These are phyloP conservation scores for Andrena cerasifolii DNA, from an alignment of 1,140 invertebrate species.

Conservation along the genomic window DNA sequence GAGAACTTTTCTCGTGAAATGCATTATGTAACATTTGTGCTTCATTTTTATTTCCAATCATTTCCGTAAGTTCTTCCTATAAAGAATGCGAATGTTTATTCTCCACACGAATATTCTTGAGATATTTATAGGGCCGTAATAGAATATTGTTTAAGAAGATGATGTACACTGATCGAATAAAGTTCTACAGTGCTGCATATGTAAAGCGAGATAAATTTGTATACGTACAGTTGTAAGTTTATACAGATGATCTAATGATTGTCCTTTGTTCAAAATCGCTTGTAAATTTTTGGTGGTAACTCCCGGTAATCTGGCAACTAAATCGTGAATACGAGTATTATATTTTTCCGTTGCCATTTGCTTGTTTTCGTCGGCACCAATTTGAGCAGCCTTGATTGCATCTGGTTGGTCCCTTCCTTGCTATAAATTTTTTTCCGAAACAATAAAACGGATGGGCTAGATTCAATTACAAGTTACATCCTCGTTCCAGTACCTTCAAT, in stretches of 20 bases:
- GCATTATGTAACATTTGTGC: slow-evolving; percentile 85
- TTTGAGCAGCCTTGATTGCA: slow-evolving; percentile 85
- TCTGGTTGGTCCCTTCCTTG: slow-evolving; percentile 91
- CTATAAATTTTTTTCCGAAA: slow-evolving; percentile 77
- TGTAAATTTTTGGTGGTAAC: slow-evolving; percentile 94
- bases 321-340: slow-evolving; percentile 91
- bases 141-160: background rate
- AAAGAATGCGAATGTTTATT: slow-evolving; percentile 56
- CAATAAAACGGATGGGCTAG: slow-evolving; percentile 14
- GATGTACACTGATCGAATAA: background rate
- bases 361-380: slow-evolving; percentile 85
- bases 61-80: slow-evolving; percentile 85
- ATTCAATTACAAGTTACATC: slow-evolving; percentile 20
- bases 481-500: slow-evolving; percentile 84
- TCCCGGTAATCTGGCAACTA: slow-evolving; percentile 95
- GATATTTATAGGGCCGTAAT: too few species aligned
- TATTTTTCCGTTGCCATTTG: slow-evolving; percentile 86
- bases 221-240: slow-evolving; percentile 82
- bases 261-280: slow-evolving; percentile 89
- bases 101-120: background rate
- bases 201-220: background rate
- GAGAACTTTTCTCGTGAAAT: slow-evolving; percentile 84
- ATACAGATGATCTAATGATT: slow-evolving; percentile 87
- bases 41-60: slow-evolving; percentile 87
- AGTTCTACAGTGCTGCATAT: slow-evolving; percentile 18